Percentiles rank a stretch among this genome's conserved stretches.
Conservation (phyloP, 2,797 vertebrate genomes). For the Meda fulgida region DNA sequence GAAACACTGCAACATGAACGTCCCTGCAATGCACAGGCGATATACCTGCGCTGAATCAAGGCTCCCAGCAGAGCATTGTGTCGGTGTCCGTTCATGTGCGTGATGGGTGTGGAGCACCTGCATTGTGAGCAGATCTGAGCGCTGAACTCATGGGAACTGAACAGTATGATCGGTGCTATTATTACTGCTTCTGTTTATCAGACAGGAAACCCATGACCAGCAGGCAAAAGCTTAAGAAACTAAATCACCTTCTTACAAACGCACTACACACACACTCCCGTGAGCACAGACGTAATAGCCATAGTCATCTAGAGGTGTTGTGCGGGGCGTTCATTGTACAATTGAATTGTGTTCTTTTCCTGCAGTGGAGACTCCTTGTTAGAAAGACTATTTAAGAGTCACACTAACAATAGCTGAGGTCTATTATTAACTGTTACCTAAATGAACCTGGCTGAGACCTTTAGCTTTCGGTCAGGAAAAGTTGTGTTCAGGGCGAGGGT, state of each 20-base stretch:
- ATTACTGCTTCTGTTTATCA: conserved; percentile 56
- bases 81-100: conserved; percentile 32
- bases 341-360: conserved; percentile 55
- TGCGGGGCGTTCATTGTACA: conserved; percentile 43
- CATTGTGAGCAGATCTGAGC: conserved; percentile 54
- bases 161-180: conserved; percentile 42
- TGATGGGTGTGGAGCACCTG: conserved; percentile 58
- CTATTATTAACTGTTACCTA: conserved; percentile 19
- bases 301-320: conserved; percentile 45
- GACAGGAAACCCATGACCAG: conserved; percentile 57
- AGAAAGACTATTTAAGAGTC: conserved; percentile 33
- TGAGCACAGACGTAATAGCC: conserved; percentile 50
- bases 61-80: conserved; percentile 27
- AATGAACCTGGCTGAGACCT: conserved; percentile 41
- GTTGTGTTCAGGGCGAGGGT: background rate
- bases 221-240: conserved; percentile 53
- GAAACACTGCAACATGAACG: background rate
- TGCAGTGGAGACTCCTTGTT: conserved; percentile 37
- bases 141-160: conserved; percentile 58
- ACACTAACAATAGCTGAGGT: conserved; percentile 53
- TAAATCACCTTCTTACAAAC: conserved; percentile 46
- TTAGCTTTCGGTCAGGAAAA: conserved; percentile 27
- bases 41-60: conserved; percentile 6
- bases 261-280: conserved; percentile 26
- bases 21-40: background rate